These are phyloP conservation scores for Sander lucioperca DNA, from an alignment of 2,113 vertebrate genomes.

Conservation along the genomic window DNA sequence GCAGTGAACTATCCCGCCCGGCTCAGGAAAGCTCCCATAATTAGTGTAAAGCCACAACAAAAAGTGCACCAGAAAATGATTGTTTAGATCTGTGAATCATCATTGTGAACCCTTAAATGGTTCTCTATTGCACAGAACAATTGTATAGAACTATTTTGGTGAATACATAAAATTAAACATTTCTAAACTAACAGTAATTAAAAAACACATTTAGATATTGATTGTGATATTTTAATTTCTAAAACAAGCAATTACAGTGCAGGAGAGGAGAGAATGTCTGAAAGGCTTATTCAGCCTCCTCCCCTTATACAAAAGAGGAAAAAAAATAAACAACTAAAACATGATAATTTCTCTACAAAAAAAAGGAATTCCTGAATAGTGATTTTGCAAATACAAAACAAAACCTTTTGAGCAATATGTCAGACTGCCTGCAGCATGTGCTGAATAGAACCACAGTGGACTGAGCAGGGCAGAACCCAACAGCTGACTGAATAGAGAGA, in stretches of 20 bases:
- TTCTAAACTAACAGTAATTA: background rate
- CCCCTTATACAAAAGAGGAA: too few relatives aligned
- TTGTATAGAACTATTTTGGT: constrained; percentile 10
- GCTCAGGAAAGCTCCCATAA: constrained; percentile 61
- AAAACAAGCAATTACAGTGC: too few relatives aligned
- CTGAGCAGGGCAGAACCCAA: constrained; percentile 5
- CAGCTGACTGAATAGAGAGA: background rate
- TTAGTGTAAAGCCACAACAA: constrained; percentile 58
- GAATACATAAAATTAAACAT: constrained; percentile 22
- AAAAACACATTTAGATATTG: background rate
- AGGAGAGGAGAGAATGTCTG: too few relatives aligned
- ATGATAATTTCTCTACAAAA: too few relatives aligned
- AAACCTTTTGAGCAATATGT: background rate
- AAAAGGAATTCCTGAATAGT: background rate
- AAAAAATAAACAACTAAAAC: too few relatives aligned
- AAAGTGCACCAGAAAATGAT: constrained; percentile 51
- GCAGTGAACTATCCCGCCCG: constrained; percentile 57
- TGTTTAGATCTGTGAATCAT: constrained; percentile 18
- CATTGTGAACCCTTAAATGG: constrained; percentile 15
- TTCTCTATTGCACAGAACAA: background rate
- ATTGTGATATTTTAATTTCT: too few relatives aligned
- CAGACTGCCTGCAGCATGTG: background rate
- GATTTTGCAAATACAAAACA: constrained; percentile 8
- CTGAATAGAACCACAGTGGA: background rate
- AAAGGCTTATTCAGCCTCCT: too few relatives aligned